phyloP scores from a whole-genome alignment of 1,140 invertebrate species.

The Trichomalopsis sarcophagae region DNA sequence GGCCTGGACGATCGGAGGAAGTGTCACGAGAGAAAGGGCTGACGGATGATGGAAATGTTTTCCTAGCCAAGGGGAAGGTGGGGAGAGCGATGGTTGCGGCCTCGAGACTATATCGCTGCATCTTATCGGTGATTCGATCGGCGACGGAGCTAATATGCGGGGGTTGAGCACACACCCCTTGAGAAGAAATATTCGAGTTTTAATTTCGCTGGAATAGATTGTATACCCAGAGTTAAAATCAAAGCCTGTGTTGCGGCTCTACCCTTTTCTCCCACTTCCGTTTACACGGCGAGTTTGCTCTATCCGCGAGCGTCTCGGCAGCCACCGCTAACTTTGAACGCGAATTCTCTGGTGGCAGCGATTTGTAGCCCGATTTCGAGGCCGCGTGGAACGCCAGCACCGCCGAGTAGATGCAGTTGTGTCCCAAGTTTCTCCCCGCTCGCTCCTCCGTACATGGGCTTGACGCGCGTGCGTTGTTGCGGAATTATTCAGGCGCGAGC shows the following conservation, averaged over 20 bases:
- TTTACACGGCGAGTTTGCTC: constrained; percentile 28
- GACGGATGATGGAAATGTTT: constrained; percentile 3
- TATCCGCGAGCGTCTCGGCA: background rate
- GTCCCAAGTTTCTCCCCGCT: background rate
- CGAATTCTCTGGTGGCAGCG: background rate
- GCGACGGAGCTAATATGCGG: background rate
- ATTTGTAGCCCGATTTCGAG: constrained; percentile 40
- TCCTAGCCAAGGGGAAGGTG: background rate
- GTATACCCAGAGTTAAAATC: background rate
- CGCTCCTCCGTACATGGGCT: background rate
- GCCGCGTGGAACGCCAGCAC: background rate
- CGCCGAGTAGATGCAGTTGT: background rate
- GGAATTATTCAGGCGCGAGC: background rate
- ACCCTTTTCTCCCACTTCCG: background rate
- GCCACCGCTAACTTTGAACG: constrained; percentile 16
- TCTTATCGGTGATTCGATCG: background rate
- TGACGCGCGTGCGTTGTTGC: background rate
- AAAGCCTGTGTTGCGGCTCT: background rate
- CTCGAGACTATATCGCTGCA: too few species aligned
- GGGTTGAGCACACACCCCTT: background rate
- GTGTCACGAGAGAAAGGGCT: background rate
- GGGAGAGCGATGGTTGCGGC: background rate
- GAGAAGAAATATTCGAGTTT: too few species aligned
- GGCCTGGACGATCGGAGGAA: background rate
- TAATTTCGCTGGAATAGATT: too few species aligned